Evolutionary conservation across 2,797 vertebrate genomes (phyloP).

Genomic region (Tachyglossus aculeatus): DNA sequence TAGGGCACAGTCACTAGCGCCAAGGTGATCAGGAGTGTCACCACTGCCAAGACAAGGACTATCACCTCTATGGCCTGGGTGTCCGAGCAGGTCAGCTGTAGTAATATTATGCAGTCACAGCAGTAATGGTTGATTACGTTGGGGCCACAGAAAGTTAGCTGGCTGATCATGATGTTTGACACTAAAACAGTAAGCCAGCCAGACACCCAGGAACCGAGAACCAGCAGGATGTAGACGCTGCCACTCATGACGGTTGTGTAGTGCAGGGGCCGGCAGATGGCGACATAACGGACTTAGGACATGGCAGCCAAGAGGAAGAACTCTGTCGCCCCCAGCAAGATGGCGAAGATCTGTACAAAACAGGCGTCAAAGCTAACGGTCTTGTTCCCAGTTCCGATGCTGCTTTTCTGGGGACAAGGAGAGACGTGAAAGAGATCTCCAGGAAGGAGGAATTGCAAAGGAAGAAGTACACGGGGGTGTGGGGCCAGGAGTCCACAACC

Average conservation of each 20-base stretch:
- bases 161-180: not conserved
- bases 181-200: not conserved
- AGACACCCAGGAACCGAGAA: not conserved
- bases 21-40: too few relatives aligned
- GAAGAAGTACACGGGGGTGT: constrained; percentile 54
- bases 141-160: not conserved
- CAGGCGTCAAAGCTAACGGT: constrained; percentile 9
- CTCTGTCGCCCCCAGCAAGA: constrained; percentile 27
- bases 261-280: constrained; percentile 36
- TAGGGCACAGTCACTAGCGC: too few relatives aligned
- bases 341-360: constrained; percentile 35
- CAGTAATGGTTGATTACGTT: constrained; percentile 2
- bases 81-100: not conserved
- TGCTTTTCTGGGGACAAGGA: constrained; percentile 26
- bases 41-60: not conserved
- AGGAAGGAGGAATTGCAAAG: constrained; percentile 41
- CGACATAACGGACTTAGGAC: constrained; percentile 24
- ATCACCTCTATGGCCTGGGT: not conserved
- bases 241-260: constrained; percentile 9
- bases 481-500: too few relatives aligned
- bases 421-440: constrained; percentile 35
- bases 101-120: not conserved
- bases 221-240: constrained; percentile 7
- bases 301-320: constrained; percentile 38
- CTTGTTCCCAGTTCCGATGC: constrained; percentile 19